Conservation (phyloP, 2,888 invertebrate species). For the Cyrtodaria siliqua region DNA sequence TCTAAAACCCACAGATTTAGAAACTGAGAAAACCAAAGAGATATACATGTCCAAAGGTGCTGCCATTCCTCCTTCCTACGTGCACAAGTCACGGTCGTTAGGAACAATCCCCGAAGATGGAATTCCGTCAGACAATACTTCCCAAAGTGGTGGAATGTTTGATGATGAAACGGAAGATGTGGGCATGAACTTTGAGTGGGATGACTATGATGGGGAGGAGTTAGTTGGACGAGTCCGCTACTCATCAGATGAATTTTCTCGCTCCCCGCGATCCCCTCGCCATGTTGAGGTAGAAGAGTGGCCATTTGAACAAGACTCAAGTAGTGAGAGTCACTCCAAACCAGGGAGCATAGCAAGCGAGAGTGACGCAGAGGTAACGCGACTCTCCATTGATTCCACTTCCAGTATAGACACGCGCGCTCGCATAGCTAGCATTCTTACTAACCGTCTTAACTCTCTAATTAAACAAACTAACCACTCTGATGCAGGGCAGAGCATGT, state of each 20-base stretch:
- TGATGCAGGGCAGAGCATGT: constrained; percentile 49
- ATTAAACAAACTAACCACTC: constrained; percentile 54
- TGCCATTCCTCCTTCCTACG: constrained; percentile 66
- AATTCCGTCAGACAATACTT: constrained; percentile 66
- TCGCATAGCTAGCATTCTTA: constrained; percentile 66
- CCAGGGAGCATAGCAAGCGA: constrained; percentile 66
- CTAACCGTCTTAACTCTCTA: constrained; percentile 62
- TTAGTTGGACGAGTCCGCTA: constrained; percentile 72
- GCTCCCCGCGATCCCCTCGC: constrained; percentile 32
- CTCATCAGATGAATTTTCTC: constrained; percentile 52
- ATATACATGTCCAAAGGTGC: constrained; percentile 77
- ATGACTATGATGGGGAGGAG: constrained; percentile 79
- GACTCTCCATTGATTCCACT: constrained; percentile 54
- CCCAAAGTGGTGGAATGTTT: constrained; percentile 69
- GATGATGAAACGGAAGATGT: constrained; percentile 70
- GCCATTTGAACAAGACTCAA: constrained; percentile 68
- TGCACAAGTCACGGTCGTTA: constrained; percentile 68
- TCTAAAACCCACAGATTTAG: constrained; percentile 51
- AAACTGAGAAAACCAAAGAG: constrained; percentile 72
- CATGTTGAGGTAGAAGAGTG: constrained; percentile 64
- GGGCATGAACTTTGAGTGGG: constrained; percentile 80
- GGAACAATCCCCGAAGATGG: constrained; percentile 78
- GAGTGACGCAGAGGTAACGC: constrained; percentile 69
- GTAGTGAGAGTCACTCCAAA: constrained; percentile 57
- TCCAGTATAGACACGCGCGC: constrained; percentile 67